Conservation (phyloP, 2,113 vertebrate genomes). For the Elephantulus edwardii region DNA sequence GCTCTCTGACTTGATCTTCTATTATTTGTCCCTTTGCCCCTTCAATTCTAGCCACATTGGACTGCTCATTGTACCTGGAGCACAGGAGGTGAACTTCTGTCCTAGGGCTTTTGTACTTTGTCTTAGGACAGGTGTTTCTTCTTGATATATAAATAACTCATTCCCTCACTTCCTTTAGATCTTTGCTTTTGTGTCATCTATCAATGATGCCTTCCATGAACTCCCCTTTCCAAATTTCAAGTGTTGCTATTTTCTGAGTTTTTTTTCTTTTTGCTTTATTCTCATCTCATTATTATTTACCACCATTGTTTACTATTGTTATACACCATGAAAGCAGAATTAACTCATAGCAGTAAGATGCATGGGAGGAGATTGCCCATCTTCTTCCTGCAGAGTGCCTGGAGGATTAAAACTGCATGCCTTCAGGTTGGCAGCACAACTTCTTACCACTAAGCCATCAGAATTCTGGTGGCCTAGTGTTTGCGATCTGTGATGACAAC, state of each 20-base stretch:
- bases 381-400: too few species aligned
- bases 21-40: conserved; percentile 3
- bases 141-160: conserved; percentile 5
- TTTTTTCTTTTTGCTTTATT: background rate
- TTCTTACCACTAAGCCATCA: too few species aligned
- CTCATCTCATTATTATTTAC: background rate
- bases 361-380: too few species aligned
- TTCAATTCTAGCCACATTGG: background rate
- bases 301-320: background rate
- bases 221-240: conserved; percentile 5
- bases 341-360: too few species aligned
- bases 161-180: conserved; percentile 18
- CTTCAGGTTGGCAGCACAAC: too few species aligned
- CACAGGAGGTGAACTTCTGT: background rate
- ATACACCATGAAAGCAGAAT: background rate
- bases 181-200: conserved; percentile 27
- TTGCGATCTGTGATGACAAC: too few species aligned
- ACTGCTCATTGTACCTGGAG: background rate
- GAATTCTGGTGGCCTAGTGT: too few species aligned
- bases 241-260: background rate
- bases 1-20: background rate
- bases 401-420: too few species aligned
- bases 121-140: background rate
- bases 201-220: background rate
- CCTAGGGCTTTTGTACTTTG: background rate